Conservation (phyloP, 1,140 invertebrate genomes). For the Bradynema listronoti region DNA sequence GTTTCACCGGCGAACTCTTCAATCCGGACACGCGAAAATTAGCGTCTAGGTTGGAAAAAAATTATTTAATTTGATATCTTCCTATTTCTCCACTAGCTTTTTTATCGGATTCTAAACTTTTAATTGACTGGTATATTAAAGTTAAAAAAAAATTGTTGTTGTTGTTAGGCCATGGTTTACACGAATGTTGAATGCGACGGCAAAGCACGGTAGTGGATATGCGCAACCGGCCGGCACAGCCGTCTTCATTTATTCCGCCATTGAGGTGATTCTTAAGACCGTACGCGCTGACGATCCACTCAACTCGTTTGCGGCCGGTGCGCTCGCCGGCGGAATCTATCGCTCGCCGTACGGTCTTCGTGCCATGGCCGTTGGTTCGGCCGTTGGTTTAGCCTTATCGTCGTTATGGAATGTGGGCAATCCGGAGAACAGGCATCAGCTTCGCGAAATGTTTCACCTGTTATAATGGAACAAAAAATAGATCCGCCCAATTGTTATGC, state of each 20-base stretch:
- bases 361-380: slow-evolving; percentile 22
- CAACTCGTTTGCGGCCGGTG: slow-evolving; percentile 40
- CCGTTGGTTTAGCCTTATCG: too few relatives aligned
- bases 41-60: slow-evolving; percentile 3
- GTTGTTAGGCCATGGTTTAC: slow-evolving; percentile 27
- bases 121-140: not conserved
- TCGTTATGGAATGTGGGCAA: too few relatives aligned
- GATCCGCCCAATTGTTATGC: too few relatives aligned
- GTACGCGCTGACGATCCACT: slow-evolving; percentile 36
- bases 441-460: too few relatives aligned
- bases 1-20: slow-evolving; percentile 29
- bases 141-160: slow-evolving; percentile 15
- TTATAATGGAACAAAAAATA: too few relatives aligned
- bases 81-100: not conserved
- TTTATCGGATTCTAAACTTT: not conserved
- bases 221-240: slow-evolving; percentile 43
- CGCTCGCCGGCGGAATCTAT: slow-evolving; percentile 36
- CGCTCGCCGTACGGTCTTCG: slow-evolving; percentile 34
- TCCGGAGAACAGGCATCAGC: too few relatives aligned
- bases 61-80: not conserved
- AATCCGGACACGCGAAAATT: slow-evolving; percentile 37
- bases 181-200: slow-evolving; percentile 40
- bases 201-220: slow-evolving; percentile 45
- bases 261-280: slow-evolving; percentile 28
- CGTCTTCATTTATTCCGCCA: slow-evolving; percentile 38